A percentile compares a stretch with the other conserved stretches of the same genome.
These are phyloP conservation scores for Neoascia interrupta DNA, from an alignment of 2,888 invertebrate species.

Conservation along the genomic window DNA sequence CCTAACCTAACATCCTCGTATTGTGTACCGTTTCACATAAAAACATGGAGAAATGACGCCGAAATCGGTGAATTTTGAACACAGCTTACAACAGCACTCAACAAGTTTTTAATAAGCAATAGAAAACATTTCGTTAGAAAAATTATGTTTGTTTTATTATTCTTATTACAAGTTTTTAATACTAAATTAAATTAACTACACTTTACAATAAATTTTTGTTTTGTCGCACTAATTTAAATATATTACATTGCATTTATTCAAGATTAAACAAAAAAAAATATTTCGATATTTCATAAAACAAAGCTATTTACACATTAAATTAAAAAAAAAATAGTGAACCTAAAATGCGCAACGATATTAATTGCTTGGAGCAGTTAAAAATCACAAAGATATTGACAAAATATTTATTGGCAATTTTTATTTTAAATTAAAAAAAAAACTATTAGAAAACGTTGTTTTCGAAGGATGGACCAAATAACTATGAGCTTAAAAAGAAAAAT, in stretches of 20 bases:
- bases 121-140: not conserved
- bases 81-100: too few relatives aligned
- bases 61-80: too few relatives aligned
- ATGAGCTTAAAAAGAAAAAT: slow-evolving; percentile 3
- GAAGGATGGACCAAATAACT: not conserved
- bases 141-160: slow-evolving; percentile 4
- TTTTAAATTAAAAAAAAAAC: not conserved
- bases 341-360: slow-evolving; percentile 39
- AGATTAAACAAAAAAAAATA: not conserved
- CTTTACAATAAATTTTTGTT: slow-evolving; percentile 20
- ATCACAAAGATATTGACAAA: slow-evolving; percentile 52
- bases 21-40: too few relatives aligned
- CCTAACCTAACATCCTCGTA: too few relatives aligned
- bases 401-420: slow-evolving; percentile 1
- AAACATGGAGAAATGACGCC: too few relatives aligned
- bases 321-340: slow-evolving; percentile 1
- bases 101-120: not conserved
- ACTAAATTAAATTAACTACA: slow-evolving; percentile 50
- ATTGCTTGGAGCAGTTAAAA: slow-evolving; percentile 48
- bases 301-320: slow-evolving; percentile 49
- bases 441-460: not conserved
- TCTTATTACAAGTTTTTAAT: slow-evolving; percentile 7
- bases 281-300: slow-evolving; percentile 13
- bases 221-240: slow-evolving; percentile 27
- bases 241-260: slow-evolving; percentile 45